Evolutionary conservation across 1,140 invertebrate genomes (phyloP), one percentile per base, ranked within the genome.

Genomic region (Eupristina koningsbergeri): DNA sequence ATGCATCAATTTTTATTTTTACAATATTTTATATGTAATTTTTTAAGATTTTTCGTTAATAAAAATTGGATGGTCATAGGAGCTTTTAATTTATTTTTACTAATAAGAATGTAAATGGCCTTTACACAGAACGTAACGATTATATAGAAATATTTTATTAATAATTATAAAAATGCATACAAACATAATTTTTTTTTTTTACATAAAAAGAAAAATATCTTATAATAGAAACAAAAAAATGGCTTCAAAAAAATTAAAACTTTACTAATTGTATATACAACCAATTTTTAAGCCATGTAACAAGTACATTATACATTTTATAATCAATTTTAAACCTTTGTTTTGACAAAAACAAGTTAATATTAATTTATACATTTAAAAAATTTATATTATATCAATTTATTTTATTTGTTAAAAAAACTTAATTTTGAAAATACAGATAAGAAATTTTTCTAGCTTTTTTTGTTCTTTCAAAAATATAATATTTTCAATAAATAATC

Each of bases 311-410:
- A 22, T 41, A 50, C 0, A 47, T 31, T 75, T 13, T 31, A 47
- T 50, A 71, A 71, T 71, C 41, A 19, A 75, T 50, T 75, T 31
- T 50, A 19, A n/a, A 17, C 29, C 45, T 50, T 75, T 50, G 3
- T 17, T 45, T 50, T 50, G 50, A 75, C 73, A 75, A 53, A 22
- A 50, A 75, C 39, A 53, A 75, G 50, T 50, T 75, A 75, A 53
- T 22, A 17, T 26, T 19, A 34, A 31, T 75, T 75, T 9, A 45
- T 45, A 50, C 15, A 50, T 50, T 75, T 50, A 29, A 47, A 31
- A 13, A 50, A 75, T 75, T 50, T 29, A 47, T 19, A 5, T 29
- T 75, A 75, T 29, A 74, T 74, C n/a, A 29, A 26, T 13, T 50
- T 31, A 31, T 17, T 0, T n/a, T 67, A 17, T 47, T 36, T 8